phyloP scores from a whole-genome alignment of 2,888 invertebrate genomes.

The Labia minor region DNA sequence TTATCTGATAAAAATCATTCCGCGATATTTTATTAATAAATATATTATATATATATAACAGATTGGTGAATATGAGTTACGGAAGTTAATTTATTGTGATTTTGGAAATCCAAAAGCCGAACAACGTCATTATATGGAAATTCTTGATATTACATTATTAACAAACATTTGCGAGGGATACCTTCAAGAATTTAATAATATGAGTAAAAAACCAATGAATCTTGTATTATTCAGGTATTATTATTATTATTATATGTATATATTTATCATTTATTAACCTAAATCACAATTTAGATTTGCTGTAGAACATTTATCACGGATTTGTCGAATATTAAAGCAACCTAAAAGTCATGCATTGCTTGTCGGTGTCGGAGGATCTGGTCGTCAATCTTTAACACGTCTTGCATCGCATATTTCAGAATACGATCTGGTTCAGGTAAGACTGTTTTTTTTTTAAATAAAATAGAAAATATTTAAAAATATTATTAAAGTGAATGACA shows the following conservation, averaged over 20 bases:
- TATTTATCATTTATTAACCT: background rate
- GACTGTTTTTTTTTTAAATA: too few species aligned
- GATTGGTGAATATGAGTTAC: constrained; percentile 70
- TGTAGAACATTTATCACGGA: constrained; percentile 83
- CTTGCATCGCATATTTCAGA: constrained; percentile 89
- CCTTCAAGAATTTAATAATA: constrained; percentile 82
- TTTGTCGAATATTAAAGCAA: constrained; percentile 82
- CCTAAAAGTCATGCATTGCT: constrained; percentile 82
- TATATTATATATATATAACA: constrained; percentile 31
- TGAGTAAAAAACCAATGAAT: constrained; percentile 95
- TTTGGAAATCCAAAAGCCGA: constrained; percentile 91
- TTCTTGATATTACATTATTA: constrained; percentile 67
- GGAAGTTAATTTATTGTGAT: constrained; percentile 85
- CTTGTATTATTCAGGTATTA: constrained; percentile 71
- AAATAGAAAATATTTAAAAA: too few species aligned
- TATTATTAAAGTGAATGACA: background rate
- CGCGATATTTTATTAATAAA: too few species aligned
- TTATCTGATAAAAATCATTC: too few species aligned
- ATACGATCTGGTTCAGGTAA: constrained; percentile 68
- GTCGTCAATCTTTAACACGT: constrained; percentile 80
- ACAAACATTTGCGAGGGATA: constrained; percentile 76
- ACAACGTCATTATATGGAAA: constrained; percentile 77
- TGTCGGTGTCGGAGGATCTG: constrained; percentile 88
- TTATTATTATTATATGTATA: background rate
- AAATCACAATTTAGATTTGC: constrained; percentile 57